A percentile compares a stretch with the other conserved stretches of the same genome.
phyloP scores from a whole-genome alignment of 2,888 invertebrate species.

The Hedychridium roseum region DNA sequence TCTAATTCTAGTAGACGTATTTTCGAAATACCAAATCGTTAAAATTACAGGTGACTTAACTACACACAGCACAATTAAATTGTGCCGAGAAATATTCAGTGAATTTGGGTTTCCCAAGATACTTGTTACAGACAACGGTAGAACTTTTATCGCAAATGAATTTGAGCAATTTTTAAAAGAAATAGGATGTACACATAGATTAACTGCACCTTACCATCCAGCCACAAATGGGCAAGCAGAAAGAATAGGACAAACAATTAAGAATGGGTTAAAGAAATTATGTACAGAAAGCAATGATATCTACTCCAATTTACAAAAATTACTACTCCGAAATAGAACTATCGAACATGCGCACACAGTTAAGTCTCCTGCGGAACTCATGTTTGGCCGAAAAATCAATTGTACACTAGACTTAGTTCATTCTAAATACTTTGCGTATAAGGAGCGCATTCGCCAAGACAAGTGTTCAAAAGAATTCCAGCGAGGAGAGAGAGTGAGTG shows the following conservation, averaged over 20 bases:
- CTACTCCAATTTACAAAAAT: background rate
- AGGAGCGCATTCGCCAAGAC: background rate
- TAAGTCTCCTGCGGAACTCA: conserved; percentile 2
- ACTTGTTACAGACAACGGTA: conserved; percentile 8
- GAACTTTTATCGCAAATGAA: background rate
- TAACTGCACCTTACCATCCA: conserved; percentile 8
- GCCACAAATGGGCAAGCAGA: conserved; percentile 6
- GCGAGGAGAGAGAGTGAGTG: background rate
- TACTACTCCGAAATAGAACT: conserved; percentile 2
- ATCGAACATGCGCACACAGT: conserved; percentile 5
- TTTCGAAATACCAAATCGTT: conserved; percentile 3
- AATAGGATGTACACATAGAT: background rate
- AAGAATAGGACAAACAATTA: conserved; percentile 2
- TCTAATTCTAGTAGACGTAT: conserved; percentile 5
- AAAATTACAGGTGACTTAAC: conserved; percentile 1
- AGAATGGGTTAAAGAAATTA: conserved; percentile 3
- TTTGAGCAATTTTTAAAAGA: conserved; percentile 4
- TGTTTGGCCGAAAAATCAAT: conserved; percentile 5
- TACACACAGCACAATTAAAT: too few relatives aligned
- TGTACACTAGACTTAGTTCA: conserved; percentile 6
- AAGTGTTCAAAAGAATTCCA: background rate
- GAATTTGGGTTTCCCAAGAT: conserved; percentile 5
- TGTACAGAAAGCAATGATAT: background rate
- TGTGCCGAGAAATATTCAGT: background rate
- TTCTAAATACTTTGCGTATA: background rate